These are phyloP conservation scores for Lamellibrachia satsuma DNA, from an alignment of 2,888 invertebrate species.

Conservation along the genomic window DNA sequence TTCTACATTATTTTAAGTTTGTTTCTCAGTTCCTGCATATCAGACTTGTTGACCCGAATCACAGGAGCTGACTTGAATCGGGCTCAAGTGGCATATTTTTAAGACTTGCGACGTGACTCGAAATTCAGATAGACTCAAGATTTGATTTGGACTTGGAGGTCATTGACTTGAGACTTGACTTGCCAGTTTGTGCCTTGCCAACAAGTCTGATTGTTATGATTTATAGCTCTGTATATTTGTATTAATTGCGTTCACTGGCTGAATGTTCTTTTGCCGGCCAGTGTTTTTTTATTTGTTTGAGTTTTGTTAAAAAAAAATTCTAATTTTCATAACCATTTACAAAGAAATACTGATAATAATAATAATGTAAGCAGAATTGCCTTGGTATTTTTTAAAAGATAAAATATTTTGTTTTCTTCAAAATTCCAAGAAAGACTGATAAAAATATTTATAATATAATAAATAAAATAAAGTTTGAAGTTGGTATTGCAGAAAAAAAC, in stretches of 20 bases:
- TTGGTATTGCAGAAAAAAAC: no score
- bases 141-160: no score
- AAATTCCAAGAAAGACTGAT: not conserved
- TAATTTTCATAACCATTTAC: no score
- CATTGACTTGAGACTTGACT: no score
- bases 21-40: not conserved
- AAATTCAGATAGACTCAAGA: no score
- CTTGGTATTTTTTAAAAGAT: not conserved
- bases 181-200: no score
- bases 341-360: no score
- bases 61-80: no score
- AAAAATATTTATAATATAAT: not conserved
- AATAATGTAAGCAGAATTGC: not conserved
- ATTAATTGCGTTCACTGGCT: conserved; percentile 2
- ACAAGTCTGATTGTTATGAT: not conserved
- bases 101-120: no score
- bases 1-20: not conserved
- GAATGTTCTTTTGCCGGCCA: not conserved
- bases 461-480: no score
- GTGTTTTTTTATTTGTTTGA: not conserved
- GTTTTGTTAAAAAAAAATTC: not conserved
- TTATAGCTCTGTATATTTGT: not conserved
- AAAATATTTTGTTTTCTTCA: not conserved
- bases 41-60: not conserved
- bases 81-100: no score